A percentile compares a stretch with the other conserved stretches of the same genome.
phyloP scores from a whole-genome alignment of 2,113 vertebrate genomes.

The Antidorcas marsupialis region DNA sequence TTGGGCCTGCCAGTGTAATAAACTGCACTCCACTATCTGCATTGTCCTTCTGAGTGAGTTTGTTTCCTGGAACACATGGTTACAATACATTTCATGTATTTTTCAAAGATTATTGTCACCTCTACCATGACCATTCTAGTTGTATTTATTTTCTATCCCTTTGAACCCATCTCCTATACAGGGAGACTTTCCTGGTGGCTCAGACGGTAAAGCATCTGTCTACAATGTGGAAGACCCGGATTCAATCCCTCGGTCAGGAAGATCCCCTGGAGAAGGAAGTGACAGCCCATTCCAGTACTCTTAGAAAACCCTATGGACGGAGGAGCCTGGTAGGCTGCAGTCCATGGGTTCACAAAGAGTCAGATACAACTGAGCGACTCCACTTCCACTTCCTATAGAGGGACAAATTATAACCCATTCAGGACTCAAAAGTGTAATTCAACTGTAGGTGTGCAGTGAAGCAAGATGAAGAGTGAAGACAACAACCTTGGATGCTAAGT shows the following conservation, averaged over 20 bases:
- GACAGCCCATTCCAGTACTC: not conserved
- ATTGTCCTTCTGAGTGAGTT: too few relatives aligned
- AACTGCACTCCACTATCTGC: too few relatives aligned
- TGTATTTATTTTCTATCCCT: not conserved
- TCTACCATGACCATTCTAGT: not conserved
- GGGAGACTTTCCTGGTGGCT: not conserved
- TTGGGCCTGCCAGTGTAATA: too few relatives aligned
- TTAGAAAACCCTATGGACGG: not conserved
- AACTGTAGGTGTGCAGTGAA: not conserved
- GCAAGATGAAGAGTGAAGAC: not conserved
- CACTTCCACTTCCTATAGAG: not conserved
- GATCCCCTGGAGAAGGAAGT: not conserved
- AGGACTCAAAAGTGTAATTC: not conserved
- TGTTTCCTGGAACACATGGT: too few relatives aligned
- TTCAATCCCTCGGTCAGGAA: not conserved
- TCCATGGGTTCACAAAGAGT: not conserved
- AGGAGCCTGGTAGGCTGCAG: not conserved
- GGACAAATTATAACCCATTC: not conserved
- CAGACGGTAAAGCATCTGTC: not conserved
- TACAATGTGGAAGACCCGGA: rapidly evolving
- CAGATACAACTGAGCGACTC: not conserved
- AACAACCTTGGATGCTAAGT: not conserved
- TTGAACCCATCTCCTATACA: not conserved
- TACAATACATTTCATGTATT: not conserved
- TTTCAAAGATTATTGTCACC: conserved; percentile 2